Percentiles rank a stretch among this genome's conserved stretches.
These are phyloP conservation scores for Cranoglanis bouderius DNA, from an alignment of 2,113 vertebrate species.

Conservation along the genomic window DNA sequence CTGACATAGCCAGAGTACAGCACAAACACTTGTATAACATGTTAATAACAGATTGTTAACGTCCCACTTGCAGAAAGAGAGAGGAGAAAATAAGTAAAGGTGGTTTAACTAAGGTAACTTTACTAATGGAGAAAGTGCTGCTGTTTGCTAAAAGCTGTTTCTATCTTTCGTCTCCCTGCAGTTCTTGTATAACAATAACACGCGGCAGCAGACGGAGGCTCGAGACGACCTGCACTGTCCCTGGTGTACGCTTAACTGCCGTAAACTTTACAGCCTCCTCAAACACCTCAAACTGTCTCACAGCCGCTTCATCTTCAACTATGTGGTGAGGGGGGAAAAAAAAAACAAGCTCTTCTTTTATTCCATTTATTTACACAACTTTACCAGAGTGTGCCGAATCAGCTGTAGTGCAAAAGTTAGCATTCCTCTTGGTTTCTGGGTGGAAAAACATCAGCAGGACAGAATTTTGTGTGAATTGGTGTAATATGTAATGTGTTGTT, in stretches of 20 bases:
- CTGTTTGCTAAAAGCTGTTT: neutral
- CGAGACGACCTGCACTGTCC: conserved; percentile 96
- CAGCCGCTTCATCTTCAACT: conserved; percentile 98
- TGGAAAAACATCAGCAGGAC: neutral
- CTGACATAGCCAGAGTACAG: too few species aligned
- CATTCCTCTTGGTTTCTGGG: neutral
- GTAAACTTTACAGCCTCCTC: conserved; percentile 96
- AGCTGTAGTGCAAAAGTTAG: neutral
- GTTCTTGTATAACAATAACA: conserved; percentile 98
- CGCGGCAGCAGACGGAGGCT: conserved; percentile 95
- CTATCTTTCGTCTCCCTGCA: conserved; percentile 51
- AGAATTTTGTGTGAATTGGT: neutral
- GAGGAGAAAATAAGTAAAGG: neutral
- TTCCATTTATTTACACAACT: neutral
- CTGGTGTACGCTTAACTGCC: conserved; percentile 96
- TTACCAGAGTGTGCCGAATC: neutral
- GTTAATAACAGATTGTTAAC: neutral
- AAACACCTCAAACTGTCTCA: conserved; percentile 98
- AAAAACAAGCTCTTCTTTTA: neutral
- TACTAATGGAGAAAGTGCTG: neutral
- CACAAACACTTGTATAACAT: neutral
- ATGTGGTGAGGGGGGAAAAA: conserved; percentile 87
- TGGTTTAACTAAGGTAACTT: neutral
- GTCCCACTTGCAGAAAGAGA: neutral
- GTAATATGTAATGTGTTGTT: neutral